These are phyloP conservation scores for Geococcyx californianus DNA, from an alignment of 2,113 vertebrate genomes.

Conservation along the genomic window DNA sequence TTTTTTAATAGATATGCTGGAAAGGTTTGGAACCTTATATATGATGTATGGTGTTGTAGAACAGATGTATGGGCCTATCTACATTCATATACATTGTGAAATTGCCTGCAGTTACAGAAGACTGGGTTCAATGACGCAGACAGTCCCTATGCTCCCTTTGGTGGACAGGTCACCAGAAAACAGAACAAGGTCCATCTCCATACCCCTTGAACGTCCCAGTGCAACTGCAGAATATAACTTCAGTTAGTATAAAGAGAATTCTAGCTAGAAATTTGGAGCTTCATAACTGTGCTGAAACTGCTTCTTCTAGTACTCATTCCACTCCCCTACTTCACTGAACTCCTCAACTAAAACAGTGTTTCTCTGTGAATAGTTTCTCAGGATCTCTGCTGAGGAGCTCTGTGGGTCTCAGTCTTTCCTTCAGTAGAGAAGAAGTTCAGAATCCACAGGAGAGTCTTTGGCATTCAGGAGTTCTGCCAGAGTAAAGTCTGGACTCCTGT, in stretches of 20 bases:
- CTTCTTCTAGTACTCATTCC: background rate
- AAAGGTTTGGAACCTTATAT: background rate
- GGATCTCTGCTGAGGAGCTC: background rate
- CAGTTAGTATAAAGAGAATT: background rate
- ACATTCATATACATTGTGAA: background rate
- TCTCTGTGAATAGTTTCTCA: background rate
- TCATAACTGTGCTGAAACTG: background rate
- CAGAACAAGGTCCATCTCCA: background rate
- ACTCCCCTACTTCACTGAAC: background rate
- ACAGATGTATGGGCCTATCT: background rate
- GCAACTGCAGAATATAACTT: background rate
- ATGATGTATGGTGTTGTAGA: background rate
- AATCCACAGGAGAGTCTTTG: conserved; percentile 5
- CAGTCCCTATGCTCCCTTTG: background rate
- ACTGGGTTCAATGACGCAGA: background rate
- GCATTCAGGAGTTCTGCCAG: background rate
- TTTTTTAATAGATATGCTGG: background rate
- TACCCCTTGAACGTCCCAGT: background rate
- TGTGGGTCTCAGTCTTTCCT: background rate
- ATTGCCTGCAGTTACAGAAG: background rate
- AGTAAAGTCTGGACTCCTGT: background rate
- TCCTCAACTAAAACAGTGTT: background rate
- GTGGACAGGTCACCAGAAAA: background rate
- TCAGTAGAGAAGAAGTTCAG: background rate
- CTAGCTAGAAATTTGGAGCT: background rate